Evolutionary conservation across 2,888 invertebrate species (phyloP).

Genomic region (Girardia tigrina): DNA sequence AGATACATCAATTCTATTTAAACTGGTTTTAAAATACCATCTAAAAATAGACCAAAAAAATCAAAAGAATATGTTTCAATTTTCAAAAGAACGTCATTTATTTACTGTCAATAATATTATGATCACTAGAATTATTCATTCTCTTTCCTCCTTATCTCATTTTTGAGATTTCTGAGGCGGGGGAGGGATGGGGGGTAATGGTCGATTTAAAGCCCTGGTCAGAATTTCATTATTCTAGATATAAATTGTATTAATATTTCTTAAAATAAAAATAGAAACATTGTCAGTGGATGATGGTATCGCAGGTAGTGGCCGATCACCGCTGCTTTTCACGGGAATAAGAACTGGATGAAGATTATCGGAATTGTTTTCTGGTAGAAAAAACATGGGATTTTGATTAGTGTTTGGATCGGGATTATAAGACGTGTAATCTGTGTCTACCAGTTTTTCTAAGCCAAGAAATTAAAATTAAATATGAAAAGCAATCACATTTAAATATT

Average conservation of each 20-base stretch:
- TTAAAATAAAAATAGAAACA: not conserved
- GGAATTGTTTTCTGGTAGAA: not conserved
- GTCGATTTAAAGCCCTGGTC: not conserved
- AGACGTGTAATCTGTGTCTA: no score
- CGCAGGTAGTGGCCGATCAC: not conserved
- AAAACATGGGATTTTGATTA: no score
- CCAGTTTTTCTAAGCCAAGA: no score
- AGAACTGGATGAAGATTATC: not conserved
- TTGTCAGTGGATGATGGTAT: not conserved
- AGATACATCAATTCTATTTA: not conserved
- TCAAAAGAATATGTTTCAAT: not conserved
- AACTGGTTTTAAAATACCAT: not conserved
- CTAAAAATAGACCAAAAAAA: not conserved
- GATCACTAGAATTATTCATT: not conserved
- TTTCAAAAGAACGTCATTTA: no score
- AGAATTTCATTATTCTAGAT: not conserved
- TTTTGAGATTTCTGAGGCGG: not conserved
- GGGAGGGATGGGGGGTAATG: not conserved
- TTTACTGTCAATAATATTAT: no score
- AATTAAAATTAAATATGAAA: no score
- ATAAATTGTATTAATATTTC: not conserved
- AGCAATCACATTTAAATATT: no score
- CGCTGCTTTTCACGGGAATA: not conserved
- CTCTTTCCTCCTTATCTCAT: not conserved
- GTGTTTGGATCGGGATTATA: no score